Percentiles rank a stretch among this genome's conserved stretches.
Evolutionary conservation across 2,888 invertebrate species (phyloP).

Genomic region (Polyommatus iphigenia): DNA sequence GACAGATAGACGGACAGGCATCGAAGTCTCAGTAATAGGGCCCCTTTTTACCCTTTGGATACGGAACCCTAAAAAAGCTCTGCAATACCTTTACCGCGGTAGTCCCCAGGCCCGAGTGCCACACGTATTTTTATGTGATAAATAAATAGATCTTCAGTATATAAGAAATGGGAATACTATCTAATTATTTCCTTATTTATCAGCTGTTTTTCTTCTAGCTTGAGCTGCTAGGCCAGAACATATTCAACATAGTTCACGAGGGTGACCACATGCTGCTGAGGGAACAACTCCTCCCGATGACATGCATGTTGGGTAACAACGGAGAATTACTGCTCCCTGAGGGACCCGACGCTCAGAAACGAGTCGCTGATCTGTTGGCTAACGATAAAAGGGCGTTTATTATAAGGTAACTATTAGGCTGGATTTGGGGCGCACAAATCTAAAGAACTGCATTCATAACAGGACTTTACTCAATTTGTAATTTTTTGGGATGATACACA

Average conservation of each 20-base stretch:
- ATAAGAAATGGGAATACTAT: too few relatives aligned
- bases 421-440: background rate
- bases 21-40: too few relatives aligned
- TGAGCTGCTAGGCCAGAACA: conserved; percentile 92
- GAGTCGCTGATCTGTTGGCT: conserved; percentile 49
- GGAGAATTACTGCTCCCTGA: conserved; percentile 77
- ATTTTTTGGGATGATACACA: too few relatives aligned
- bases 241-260: conserved; percentile 88
- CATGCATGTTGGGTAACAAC: conserved; percentile 65
- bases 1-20: too few relatives aligned
- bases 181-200: background rate
- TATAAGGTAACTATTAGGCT: conserved; percentile 52
- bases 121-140: too few relatives aligned
- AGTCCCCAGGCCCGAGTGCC: too few relatives aligned
- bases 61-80: too few relatives aligned
- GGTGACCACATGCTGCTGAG: conserved; percentile 89
- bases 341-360: conserved; percentile 49
- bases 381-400: conserved; percentile 56
- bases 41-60: too few relatives aligned
- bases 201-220: conserved; percentile 72
- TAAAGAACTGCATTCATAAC: too few relatives aligned
- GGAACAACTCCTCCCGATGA: conserved; percentile 81
- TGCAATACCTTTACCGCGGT: too few relatives aligned
- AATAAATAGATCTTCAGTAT: too few relatives aligned
- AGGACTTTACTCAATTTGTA: too few relatives aligned